Percentiles rank a stretch among this genome's conserved stretches.
phyloP scores from a whole-genome alignment of 2,888 invertebrate species.

The Tigriopus californicus region DNA sequence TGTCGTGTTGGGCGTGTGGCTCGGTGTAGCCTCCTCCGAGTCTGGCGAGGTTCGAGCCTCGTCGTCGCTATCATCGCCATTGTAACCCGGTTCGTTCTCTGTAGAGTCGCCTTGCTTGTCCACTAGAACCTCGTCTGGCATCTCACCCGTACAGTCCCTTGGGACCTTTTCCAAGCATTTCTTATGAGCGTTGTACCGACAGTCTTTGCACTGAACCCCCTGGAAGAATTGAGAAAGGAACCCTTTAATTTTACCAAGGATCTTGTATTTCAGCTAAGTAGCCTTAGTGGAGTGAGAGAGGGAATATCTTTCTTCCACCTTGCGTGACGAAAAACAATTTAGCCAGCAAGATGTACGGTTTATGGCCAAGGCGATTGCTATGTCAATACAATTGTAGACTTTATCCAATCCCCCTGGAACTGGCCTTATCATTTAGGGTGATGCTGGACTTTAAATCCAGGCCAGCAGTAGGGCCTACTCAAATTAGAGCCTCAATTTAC shows the following conservation, averaged over 20 bases:
- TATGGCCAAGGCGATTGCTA: no score
- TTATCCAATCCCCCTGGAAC: no score
- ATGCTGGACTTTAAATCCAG: no score
- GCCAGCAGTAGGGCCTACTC: no score
- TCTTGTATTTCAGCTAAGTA: no score
- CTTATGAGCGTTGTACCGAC: constrained; percentile 87
- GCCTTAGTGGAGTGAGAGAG: no score
- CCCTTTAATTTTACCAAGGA: no score
- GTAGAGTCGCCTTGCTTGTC: not conserved
- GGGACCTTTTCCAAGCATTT: constrained; percentile 78
- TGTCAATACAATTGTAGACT: no score
- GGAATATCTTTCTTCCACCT: not conserved
- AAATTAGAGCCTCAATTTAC: no score
- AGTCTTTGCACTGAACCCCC: constrained; percentile 91
- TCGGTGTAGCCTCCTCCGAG: not conserved
- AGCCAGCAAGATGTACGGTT: no score
- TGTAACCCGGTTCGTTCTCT: not conserved
- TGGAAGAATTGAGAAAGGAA: constrained; percentile 33
- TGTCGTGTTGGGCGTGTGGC: no score
- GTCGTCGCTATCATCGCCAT: constrained; percentile 1
- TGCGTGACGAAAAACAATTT: not conserved
- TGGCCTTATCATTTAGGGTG: no score
- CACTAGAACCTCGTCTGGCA: constrained; percentile 28
- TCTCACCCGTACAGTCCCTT: constrained; percentile 71
- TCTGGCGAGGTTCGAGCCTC: not conserved